Percentiles rank a stretch among this genome's conserved stretches.
phyloP scores from a whole-genome alignment of 2,797 vertebrate genomes.

The Ataeniobius toweri region DNA sequence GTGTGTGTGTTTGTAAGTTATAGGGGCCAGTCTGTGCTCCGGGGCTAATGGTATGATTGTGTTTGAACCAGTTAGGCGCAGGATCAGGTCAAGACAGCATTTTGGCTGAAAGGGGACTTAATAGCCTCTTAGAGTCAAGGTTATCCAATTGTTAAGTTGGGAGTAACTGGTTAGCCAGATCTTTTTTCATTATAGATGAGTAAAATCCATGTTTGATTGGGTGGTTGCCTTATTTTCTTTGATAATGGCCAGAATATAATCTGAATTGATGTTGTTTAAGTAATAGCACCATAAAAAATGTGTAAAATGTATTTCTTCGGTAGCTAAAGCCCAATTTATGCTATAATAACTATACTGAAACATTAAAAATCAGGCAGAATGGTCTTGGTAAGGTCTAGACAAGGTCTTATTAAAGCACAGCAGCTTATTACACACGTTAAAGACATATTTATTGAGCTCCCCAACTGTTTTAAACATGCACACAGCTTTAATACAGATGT shows the following conservation, averaged over 20 bases:
- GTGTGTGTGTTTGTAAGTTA: constrained; percentile 10
- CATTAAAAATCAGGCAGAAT: background rate
- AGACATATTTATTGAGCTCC: background rate
- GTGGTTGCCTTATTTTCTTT: constrained; percentile 22
- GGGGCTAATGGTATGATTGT: constrained; percentile 64
- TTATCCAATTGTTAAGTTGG: constrained; percentile 18
- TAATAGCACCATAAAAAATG: background rate
- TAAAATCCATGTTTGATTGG: background rate
- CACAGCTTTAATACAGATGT: background rate
- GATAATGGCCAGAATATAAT: background rate
- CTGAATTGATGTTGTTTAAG: background rate
- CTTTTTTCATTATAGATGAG: background rate
- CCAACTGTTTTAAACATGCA: background rate
- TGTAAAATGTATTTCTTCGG: background rate
- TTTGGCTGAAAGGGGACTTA: constrained; percentile 45
- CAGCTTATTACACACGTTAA: background rate
- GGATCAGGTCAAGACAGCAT: constrained; percentile 52
- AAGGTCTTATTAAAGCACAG: background rate
- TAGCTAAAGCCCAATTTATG: background rate
- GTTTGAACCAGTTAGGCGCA: constrained; percentile 56
- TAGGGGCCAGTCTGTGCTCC: constrained; percentile 10
- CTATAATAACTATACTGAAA: background rate
- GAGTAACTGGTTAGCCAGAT: background rate
- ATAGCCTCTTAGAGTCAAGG: constrained; percentile 49
- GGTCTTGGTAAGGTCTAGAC: too few species aligned